Conservation (phyloP, 2,888 invertebrate species). For the Fissipunctia ypsillon region DNA sequence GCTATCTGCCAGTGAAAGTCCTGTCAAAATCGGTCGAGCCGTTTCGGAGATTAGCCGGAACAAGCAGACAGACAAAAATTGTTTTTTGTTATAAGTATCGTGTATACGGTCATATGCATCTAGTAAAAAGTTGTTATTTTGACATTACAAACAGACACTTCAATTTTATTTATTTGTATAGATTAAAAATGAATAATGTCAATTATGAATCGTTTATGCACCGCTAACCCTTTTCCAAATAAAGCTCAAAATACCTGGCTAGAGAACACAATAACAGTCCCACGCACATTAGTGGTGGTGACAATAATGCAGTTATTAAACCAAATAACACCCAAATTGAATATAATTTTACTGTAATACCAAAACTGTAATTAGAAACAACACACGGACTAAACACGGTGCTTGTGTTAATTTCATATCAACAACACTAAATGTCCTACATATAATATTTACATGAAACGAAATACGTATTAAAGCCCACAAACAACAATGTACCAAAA, state of each 20-base stretch:
- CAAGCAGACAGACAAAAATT: too few relatives aligned
- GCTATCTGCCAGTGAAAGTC: too few relatives aligned
- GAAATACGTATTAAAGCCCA: constrained; percentile 13
- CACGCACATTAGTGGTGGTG: constrained; percentile 12
- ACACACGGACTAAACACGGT: constrained; percentile 17
- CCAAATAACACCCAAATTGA: constrained; percentile 32
- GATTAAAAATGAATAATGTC: not conserved
- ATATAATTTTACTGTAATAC: constrained; percentile 17
- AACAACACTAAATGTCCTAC: constrained; percentile 10
- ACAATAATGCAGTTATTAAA: constrained; percentile 34
- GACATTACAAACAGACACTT: too few relatives aligned
- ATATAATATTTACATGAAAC: constrained; percentile 14
- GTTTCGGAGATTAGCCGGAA: too few relatives aligned
- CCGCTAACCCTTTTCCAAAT: not conserved
- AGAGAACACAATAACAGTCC: constrained; percentile 25
- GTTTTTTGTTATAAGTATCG: too few relatives aligned
- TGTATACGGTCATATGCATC: too few relatives aligned
- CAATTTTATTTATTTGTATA: too few relatives aligned
- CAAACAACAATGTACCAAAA: not conserved
- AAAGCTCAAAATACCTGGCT: constrained; percentile 4
- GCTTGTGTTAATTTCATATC: constrained; percentile 24
- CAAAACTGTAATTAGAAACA: constrained; percentile 38
- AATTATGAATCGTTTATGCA: not conserved
- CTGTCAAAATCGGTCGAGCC: too few relatives aligned
- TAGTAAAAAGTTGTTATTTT: too few relatives aligned